These are phyloP conservation scores for Subacronicta megacephala DNA, from an alignment of 2,888 invertebrate genomes.

Conservation along the genomic window DNA sequence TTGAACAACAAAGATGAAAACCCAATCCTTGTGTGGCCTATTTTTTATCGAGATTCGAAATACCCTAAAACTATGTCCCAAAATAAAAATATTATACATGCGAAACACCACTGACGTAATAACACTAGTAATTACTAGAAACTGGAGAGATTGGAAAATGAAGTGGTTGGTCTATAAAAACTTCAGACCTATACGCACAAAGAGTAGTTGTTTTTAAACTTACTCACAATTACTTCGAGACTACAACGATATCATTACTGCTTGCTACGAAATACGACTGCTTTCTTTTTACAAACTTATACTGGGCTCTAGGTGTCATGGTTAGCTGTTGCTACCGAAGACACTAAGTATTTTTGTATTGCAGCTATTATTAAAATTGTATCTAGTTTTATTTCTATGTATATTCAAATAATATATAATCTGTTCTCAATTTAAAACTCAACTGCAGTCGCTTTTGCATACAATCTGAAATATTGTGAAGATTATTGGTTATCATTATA, in stretches of 20 bases:
- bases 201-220: constrained; percentile 39
- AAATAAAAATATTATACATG: constrained; percentile 5
- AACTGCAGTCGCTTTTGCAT: constrained; percentile 34
- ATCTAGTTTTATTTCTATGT: constrained; percentile 55
- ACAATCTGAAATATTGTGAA: neutral
- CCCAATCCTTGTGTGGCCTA: neutral
- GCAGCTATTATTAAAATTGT: constrained; percentile 48
- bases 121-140: constrained; percentile 18
- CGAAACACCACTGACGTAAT: constrained; percentile 11
- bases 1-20: neutral
- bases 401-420: constrained; percentile 32
- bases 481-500: no score
- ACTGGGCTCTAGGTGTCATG: constrained; percentile 42
- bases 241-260: constrained; percentile 69
- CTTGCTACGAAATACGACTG: constrained; percentile 73
- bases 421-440: constrained; percentile 24
- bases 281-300: constrained; percentile 67
- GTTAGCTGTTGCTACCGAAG: constrained; percentile 51
- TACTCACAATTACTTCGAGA: constrained; percentile 52
- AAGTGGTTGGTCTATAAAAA: constrained; percentile 7
- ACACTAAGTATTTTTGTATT: constrained; percentile 55
- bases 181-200: constrained; percentile 49
- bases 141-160: constrained; percentile 4
- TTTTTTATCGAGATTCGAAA: neutral
- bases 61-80: neutral